Conservation (phyloP, 2,113 vertebrate species). For the Dasyornis broadbenti region DNA sequence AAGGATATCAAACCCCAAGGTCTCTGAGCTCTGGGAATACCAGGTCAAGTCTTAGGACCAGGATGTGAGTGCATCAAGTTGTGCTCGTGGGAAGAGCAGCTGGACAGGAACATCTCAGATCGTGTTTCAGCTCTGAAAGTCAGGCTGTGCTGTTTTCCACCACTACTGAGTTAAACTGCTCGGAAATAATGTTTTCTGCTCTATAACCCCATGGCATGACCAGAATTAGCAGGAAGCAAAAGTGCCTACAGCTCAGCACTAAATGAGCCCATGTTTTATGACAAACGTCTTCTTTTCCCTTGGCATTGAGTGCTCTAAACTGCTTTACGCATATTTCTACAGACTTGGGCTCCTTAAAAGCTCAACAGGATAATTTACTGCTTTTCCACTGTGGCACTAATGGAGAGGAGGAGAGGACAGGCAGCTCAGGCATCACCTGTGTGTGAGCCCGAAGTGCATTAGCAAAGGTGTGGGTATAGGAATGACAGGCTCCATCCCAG, state of each 20-base stretch:
- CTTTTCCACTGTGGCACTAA: neutral
- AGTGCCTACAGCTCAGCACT: neutral
- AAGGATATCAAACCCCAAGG: neutral
- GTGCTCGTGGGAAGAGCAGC: neutral
- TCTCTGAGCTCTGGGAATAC: neutral
- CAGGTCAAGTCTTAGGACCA: neutral
- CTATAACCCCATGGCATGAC: slow-evolving; percentile 18
- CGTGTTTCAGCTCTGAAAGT: neutral
- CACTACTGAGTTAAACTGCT: slow-evolving; percentile 14
- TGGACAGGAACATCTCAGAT: neutral
- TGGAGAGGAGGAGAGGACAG: neutral
- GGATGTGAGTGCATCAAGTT: neutral
- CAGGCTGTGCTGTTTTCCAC: neutral
- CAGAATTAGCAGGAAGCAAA: slow-evolving; percentile 32
- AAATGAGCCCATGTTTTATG: neutral
- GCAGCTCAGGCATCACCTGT: neutral
- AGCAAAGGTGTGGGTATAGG: neutral
- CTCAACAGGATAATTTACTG: neutral
- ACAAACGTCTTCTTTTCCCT: neutral
- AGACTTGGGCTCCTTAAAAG: neutral
- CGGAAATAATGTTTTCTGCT: slow-evolving; percentile 40
- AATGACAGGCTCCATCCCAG: neutral
- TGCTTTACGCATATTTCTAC: neutral
- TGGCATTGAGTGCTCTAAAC: neutral
- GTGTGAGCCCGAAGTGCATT: neutral